phyloP scores from a whole-genome alignment of 1,140 invertebrate genomes.

The Bicyclus anynana region DNA sequence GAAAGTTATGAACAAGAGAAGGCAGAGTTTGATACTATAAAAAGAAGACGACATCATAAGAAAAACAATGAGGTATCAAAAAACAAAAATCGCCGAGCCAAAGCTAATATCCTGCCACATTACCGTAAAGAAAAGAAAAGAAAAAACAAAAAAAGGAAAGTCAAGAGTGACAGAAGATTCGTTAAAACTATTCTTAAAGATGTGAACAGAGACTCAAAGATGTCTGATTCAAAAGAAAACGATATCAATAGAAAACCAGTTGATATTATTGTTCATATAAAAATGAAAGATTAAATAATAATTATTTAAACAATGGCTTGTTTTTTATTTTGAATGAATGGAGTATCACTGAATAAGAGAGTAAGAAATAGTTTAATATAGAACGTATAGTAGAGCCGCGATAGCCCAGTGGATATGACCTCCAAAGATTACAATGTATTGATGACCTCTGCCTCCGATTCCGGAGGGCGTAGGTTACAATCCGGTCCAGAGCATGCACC shows the following conservation, averaged over 20 bases:
- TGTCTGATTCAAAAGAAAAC: constrained; percentile 24
- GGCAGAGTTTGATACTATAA: constrained; percentile 17
- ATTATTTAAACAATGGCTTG: not conserved
- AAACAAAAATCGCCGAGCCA: no score
- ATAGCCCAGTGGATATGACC: no score
- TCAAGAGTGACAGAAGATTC: constrained; percentile 20
- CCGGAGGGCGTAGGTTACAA: no score
- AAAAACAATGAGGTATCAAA: constrained; percentile 17
- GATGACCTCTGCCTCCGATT: no score
- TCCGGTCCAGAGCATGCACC: no score
- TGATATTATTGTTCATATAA: constrained; percentile 37
- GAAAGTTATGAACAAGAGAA: constrained; percentile 15
- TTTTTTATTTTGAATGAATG: not conserved
- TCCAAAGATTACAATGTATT: no score
- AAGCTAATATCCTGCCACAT: constrained; percentile 7
- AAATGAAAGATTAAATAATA: constrained; percentile 29
- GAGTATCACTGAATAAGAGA: no score
- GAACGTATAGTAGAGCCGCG: no score
- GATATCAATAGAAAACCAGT: constrained; percentile 23
- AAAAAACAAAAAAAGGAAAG: constrained; percentile 18
- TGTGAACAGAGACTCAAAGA: constrained; percentile 23
- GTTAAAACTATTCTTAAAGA: constrained; percentile 25
- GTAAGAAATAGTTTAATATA: no score
- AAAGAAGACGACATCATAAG: constrained; percentile 20
- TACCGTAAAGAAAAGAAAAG: constrained; percentile 1